Evolutionary conservation across 2,113 vertebrate species (phyloP), one percentile per base, ranked within the genome.

Genomic region (Sceloporus tristichus): DNA sequence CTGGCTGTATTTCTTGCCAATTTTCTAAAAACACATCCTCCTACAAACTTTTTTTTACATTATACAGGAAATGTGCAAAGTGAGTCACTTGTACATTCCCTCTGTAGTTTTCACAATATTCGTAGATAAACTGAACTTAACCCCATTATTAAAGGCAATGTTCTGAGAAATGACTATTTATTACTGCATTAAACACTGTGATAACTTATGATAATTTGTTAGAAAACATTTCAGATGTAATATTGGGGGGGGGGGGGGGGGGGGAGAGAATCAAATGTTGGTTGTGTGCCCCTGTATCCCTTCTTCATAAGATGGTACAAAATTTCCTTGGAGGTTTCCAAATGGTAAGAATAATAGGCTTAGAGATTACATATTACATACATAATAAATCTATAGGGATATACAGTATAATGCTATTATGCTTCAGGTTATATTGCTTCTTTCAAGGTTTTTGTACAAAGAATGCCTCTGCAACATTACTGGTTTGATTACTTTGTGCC

Each of bases 261-360:
- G 65, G 89, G 9, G 10, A 14, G 7, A 82, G 74, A 48, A n/a
- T 34, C 8, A 82, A 42, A 59, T 19, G 38, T 82, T 88, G 7
- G 10, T 3, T 0, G 14, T 62, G 1, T 5, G 16, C 23, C 38
- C 48, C 14, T 81, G 18, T 40, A 53, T 48, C 68, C 56, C 19
- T 3, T 56, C 34, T 5, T 16, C 2, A 19, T 21, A 85, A 85
- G 2, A 62, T 84, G 82, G 4, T 91, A 70, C 38, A 0, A 54
- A 2, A 40, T 8, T 90, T 92, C n/a, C 75, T 88, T 85, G 38
- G 85, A 93, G 27, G 9, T 91, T 92, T 90, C 83, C 83, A 6
- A 85, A 59, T 19, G 89, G 79, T 87, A 65, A 66, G 75, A 83
- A 68, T 53, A 85, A 88, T 18, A 89, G 62, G 10, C 88, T 88